Base-by-base conservation (phyloP, 2,888 invertebrate species). In the Agonopterix arenella region DNA sequence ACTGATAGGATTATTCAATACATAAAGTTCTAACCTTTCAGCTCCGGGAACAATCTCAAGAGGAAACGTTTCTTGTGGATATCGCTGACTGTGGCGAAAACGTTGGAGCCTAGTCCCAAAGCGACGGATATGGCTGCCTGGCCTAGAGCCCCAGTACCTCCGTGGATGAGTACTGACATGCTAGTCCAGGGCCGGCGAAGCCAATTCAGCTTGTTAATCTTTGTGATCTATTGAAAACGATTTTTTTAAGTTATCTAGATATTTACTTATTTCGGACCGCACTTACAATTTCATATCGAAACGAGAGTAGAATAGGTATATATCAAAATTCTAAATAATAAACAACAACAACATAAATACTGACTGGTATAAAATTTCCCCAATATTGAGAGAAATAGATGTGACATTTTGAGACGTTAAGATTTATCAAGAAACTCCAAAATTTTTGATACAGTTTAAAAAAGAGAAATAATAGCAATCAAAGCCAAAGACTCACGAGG, bases 61-160 rank as follows among this genome's bases (percentile, higher is more conserved):
- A 86, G 55, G 51, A 83, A 81, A 0, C 52, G 58, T 54, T 85
- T 86, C 60, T 84, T 85, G 5, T 53, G 54, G 0, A 57, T 28
- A 36, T 79, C 72, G 46, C 76, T 70, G 16, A 86, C 83, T 1
- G 82, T 80, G 0, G 77, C 63, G 46, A 78, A 81, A 1, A 82
- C 76, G 46, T 66, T 50, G 48, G 73, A 80, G 3, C 62, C 64
- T 7, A 57, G 49, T 0, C 73, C 73, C 4, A 84, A 57, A 0
- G 77, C 73, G 0, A 84, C 61, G 1, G 72, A 60, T 28, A 83
- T 76, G 0, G 64, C 53, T 0, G 84, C 84, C 55, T 84, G 84
- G 0, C 82, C 84, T 1, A 84, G 47, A 0, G 78, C 82, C 0
- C 83, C 83, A 0, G 78, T 55, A 0, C 75, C 84, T 1, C 80